Evolutionary conservation across 2,113 vertebrate genomes (phyloP).

Genomic region (Rhizomys pruinosus): DNA sequence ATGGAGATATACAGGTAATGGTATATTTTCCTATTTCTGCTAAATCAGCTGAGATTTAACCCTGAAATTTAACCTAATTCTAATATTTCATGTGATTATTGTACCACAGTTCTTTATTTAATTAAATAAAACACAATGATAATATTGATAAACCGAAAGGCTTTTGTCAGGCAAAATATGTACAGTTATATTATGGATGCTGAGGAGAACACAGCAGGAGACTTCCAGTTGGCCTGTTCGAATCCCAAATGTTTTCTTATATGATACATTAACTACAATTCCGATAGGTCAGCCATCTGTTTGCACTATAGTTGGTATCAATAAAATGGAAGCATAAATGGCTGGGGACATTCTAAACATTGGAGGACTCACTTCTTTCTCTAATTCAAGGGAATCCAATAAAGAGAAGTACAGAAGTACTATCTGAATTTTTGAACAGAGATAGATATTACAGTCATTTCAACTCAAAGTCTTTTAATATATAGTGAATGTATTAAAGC

Average conservation of each 20-base stretch:
- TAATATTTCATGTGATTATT: background rate
- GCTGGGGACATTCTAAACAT: background rate
- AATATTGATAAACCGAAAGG: background rate
- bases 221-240: background rate
- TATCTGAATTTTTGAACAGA: background rate
- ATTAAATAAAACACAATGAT: background rate
- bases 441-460: background rate
- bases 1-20: background rate
- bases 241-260: background rate
- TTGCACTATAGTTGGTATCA: background rate
- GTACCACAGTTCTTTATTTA: background rate
- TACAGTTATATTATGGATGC: background rate
- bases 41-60: background rate
- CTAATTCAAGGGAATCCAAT: background rate
- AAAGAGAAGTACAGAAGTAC: background rate
- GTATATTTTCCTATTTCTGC: background rate
- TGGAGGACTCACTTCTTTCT: background rate
- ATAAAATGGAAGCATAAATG: background rate
- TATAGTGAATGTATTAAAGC: background rate
- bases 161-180: background rate
- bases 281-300: background rate
- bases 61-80: background rate
- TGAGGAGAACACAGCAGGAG: background rate
- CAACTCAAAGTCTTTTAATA: background rate
- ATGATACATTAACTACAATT: background rate